Evolutionary conservation across 2,888 invertebrate species (phyloP).

Genomic region (Noctua janthe): DNA sequence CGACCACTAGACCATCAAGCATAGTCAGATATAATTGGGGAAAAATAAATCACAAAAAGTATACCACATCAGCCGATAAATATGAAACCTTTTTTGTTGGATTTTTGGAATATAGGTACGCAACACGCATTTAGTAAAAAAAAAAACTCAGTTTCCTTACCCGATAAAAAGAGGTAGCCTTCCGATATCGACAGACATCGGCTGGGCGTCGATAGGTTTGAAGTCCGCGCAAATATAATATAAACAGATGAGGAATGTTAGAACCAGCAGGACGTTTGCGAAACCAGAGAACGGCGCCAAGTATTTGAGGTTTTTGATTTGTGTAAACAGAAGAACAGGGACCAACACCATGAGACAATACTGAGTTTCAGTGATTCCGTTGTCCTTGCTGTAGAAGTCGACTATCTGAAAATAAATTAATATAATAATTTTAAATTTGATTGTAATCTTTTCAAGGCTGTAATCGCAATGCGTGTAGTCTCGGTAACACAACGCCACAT

Average conservation of each 20-base stretch:
- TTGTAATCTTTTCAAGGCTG: not conserved
- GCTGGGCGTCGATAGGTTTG: constrained; percentile 84
- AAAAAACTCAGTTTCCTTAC: constrained; percentile 74
- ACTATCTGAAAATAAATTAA: constrained; percentile 81
- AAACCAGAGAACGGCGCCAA: constrained; percentile 97
- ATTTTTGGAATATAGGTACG: not conserved
- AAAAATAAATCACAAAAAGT: no score
- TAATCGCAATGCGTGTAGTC: no score
- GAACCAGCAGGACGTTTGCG: constrained; percentile 95
- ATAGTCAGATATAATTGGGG: no score
- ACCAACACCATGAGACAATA: constrained; percentile 85
- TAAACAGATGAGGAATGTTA: constrained; percentile 95
- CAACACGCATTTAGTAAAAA: not conserved
- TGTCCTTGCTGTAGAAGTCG: constrained; percentile 70
- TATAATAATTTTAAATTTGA: not conserved
- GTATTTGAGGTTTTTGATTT: constrained; percentile 94
- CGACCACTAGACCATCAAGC: no score
- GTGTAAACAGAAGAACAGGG: constrained; percentile 85
- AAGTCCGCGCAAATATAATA: constrained; percentile 93
- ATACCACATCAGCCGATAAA: no score
- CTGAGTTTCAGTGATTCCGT: constrained; percentile 74
- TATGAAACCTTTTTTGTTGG: no score
- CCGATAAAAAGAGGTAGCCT: constrained; percentile 96
- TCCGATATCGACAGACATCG: constrained; percentile 89
- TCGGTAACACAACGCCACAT: not conserved